Percentiles rank a stretch among this genome's conserved stretches.
phyloP scores from a whole-genome alignment of 2,113 vertebrate species.

The Alosa alosa region DNA sequence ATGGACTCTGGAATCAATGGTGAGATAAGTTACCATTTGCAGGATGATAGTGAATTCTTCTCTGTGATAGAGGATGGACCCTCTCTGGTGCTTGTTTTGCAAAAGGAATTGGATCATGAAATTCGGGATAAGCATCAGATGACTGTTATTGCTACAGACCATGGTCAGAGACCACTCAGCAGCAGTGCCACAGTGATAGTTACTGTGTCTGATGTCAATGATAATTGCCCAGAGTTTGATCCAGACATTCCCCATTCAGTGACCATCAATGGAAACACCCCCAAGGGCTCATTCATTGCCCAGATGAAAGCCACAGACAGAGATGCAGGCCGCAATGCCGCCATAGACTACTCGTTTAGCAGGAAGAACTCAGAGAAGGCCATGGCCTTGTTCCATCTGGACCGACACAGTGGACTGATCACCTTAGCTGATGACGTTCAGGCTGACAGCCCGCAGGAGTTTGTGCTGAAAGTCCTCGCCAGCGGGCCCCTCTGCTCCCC shows the following conservation, averaged over 20 bases:
- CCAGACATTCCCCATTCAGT: slow-evolving; percentile 52
- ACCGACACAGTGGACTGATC: slow-evolving; percentile 63
- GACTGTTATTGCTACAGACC: slow-evolving; percentile 63
- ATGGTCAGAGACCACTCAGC: slow-evolving; percentile 56
- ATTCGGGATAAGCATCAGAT: slow-evolving; percentile 57
- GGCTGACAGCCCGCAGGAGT: slow-evolving; percentile 58
- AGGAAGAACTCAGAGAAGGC: slow-evolving; percentile 64
- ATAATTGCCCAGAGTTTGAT: slow-evolving; percentile 72
- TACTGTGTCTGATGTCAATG: slow-evolving; percentile 70
- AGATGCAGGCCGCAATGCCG: slow-evolving; percentile 66
- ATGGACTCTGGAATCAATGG: slow-evolving; percentile 63
- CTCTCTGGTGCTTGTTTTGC: slow-evolving; percentile 57
- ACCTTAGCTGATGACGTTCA: slow-evolving; percentile 58
- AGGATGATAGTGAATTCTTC: slow-evolving; percentile 60
- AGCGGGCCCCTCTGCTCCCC: slow-evolving; percentile 64
- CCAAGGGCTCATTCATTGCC: slow-evolving; percentile 54
- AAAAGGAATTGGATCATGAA: slow-evolving; percentile 66
- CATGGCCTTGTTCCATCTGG: slow-evolving; percentile 64
- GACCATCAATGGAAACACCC: slow-evolving; percentile 56
- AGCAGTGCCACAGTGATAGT: slow-evolving; percentile 61
- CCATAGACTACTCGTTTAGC: slow-evolving; percentile 68
- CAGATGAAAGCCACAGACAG: slow-evolving; percentile 65
- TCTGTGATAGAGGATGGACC: slow-evolving; percentile 48
- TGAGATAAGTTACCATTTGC: slow-evolving; percentile 62
- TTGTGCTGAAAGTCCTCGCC: slow-evolving; percentile 67